These are phyloP conservation scores for Oreochromis tanganicae DNA, from an alignment of 2,113 vertebrate species.

Conservation along the genomic window DNA sequence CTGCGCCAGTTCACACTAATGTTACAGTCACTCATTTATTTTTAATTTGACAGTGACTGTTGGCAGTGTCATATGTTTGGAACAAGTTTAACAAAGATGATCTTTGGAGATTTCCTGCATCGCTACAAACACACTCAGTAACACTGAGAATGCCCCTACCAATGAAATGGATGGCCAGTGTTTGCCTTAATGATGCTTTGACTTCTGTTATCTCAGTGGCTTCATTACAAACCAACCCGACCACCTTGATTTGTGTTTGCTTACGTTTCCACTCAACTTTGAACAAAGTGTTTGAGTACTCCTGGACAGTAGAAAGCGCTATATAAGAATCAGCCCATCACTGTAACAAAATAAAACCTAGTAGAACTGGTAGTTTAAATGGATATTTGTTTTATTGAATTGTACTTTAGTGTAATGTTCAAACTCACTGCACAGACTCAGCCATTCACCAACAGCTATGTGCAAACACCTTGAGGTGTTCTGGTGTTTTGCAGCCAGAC, in stretches of 20 bases:
- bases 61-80: neutral
- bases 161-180: neutral
- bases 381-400: neutral
- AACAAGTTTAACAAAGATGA: neutral
- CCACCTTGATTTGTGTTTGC: neutral
- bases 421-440: neutral
- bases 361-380: no score
- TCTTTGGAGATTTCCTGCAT: neutral
- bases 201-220: neutral
- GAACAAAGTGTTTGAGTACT: no score
- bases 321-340: no score
- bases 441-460: neutral
- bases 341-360: no score
- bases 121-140: neutral
- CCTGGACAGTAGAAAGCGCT: no score
- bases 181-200: neutral
- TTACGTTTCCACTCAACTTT: no score
- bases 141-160: neutral
- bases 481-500: neutral
- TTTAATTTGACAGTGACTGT: constrained; percentile 20
- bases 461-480: neutral
- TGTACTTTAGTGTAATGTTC: neutral
- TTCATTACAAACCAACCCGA: neutral
- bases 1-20: neutral
- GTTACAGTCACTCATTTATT: constrained; percentile 6